Conservation (phyloP, 2,888 invertebrate species). For the Cheilosia scutellata region DNA sequence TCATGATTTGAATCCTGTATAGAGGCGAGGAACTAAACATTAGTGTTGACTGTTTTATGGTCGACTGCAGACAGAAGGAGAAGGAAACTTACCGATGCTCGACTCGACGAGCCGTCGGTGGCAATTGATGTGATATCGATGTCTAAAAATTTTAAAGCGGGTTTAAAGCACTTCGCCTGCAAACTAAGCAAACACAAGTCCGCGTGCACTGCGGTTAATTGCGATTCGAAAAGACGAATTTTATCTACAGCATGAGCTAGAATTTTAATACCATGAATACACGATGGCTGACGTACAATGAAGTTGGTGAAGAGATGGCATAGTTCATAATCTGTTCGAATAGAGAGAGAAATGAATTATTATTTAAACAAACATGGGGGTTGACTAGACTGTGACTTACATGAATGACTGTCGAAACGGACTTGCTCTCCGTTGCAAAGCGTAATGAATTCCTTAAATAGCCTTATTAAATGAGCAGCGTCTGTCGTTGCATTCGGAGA, state of each 20-base stretch:
- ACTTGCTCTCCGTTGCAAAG: constrained; percentile 96
- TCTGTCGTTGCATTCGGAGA: constrained; percentile 78
- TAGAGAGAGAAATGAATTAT: not conserved
- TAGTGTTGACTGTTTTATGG: constrained; percentile 33
- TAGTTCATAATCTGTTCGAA: constrained; percentile 91
- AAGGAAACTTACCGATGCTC: constrained; percentile 52
- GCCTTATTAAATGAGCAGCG: constrained; percentile 85
- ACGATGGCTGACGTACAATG: constrained; percentile 90
- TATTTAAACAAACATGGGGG: not conserved
- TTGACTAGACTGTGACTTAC: constrained; percentile 87
- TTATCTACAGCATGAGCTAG: constrained; percentile 94
- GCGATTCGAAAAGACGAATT: constrained; percentile 93
- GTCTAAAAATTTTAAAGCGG: constrained; percentile 94
- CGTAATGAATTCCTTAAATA: constrained; percentile 93
- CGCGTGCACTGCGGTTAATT: constrained; percentile 97
- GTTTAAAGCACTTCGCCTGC: constrained; percentile 95
- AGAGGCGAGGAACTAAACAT: constrained; percentile 45
- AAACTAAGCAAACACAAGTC: constrained; percentile 97
- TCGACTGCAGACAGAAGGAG: not conserved
- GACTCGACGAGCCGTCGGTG: constrained; percentile 82
- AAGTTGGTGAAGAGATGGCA: constrained; percentile 93
- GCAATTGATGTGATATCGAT: constrained; percentile 96
- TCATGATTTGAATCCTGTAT: constrained; percentile 88
- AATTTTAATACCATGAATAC: constrained; percentile 92
- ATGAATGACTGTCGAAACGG: constrained; percentile 92